These are phyloP conservation scores for Imbricaverruca yamaguchii DNA, from an alignment of 2,888 invertebrate genomes.

Conservation along the genomic window DNA sequence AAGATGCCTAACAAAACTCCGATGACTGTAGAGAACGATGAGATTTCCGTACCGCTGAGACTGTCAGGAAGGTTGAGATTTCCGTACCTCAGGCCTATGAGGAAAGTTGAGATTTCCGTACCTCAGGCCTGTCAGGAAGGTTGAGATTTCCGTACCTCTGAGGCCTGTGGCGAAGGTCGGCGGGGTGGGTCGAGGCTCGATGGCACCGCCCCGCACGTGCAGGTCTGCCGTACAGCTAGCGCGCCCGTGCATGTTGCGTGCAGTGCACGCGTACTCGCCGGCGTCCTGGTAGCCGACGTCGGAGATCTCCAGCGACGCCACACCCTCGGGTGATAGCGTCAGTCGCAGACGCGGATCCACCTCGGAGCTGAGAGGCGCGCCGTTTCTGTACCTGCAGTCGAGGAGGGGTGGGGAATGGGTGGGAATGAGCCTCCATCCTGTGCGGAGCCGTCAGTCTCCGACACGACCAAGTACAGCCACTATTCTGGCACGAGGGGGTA, in stretches of 20 bases:
- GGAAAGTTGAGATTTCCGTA: too few species aligned
- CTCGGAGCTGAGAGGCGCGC: not conserved
- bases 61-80: too few species aligned
- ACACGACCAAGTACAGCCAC: too few species aligned
- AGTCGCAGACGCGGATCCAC: not conserved
- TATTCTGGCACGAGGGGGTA: too few species aligned
- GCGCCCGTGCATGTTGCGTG: slow-evolving; percentile 65
- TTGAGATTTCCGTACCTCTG: slow-evolving; percentile 47
- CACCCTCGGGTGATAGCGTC: slow-evolving; percentile 30
- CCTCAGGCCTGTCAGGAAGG: too few species aligned
- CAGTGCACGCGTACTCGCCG: slow-evolving; percentile 71
- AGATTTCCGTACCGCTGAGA: too few species aligned
- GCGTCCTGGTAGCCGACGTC: slow-evolving; percentile 59
- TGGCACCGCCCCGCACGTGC: slow-evolving; percentile 62
- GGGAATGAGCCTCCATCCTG: too few species aligned
- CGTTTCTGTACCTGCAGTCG: not conserved
- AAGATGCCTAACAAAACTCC: too few species aligned
- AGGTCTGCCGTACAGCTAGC: slow-evolving; percentile 61
- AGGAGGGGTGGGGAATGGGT: not conserved
- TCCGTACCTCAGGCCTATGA: too few species aligned
- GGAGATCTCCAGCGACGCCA: slow-evolving; percentile 62
- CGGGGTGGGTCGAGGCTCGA: slow-evolving; percentile 57
- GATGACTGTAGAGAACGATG: too few species aligned
- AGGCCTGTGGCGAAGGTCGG: slow-evolving; percentile 67
- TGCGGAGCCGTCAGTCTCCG: too few species aligned